Evolutionary conservation across 37 sponge, comb jelly and placozoan genomes (phyloP), one percentile per base, ranked within the genome.

Genomic region (Dysidea cf. avara): DNA sequence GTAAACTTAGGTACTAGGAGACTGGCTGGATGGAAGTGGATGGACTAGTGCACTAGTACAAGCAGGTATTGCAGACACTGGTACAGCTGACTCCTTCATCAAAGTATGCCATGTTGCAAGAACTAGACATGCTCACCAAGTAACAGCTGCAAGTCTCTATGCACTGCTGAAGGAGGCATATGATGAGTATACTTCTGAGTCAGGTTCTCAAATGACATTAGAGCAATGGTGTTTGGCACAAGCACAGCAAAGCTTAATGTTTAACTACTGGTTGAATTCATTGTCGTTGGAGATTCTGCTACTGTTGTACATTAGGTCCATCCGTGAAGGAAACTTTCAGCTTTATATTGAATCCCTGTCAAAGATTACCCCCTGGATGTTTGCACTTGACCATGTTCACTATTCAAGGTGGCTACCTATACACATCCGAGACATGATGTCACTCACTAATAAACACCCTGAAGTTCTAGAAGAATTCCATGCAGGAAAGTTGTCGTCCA

Each of bases 311-410:
- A 51, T 70, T 17, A 70, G 71, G 53, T 51, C 56, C 34, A 40
- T 70, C 33, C 56, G 71, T 24, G 71, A 70, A 53, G 71, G 71
- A 11, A 70, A 70, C 31, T 70, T 70, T 70, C 71, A 53, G 30
- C 71, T 52, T 37, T 72, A 72, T n/a, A 7, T 53, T 17, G 73
- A 72, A 31, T 26, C 58, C 20, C 29, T 56, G 16, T 28, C 57
- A 22, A 30, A 56, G 35, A 54, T 56, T 16, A 37, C 7, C 7
- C 73, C 73, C 18, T 72, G 73, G 73, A 56, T 72, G 57, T 72
- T 56, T 72, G 73, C 73, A 30, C 24, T 72, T 5, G 61, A 34
- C 32, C 22, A 18, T n/a, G n/a, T n/a, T n/a, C n/a, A n/a, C n/a
- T n/a, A n/a, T n/a, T n/a, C n/a, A n/a, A n/a, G n/a, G n/a, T n/a